Conservation (phyloP, 2,888 invertebrate genomes). For the Pandemis corylana region DNA sequence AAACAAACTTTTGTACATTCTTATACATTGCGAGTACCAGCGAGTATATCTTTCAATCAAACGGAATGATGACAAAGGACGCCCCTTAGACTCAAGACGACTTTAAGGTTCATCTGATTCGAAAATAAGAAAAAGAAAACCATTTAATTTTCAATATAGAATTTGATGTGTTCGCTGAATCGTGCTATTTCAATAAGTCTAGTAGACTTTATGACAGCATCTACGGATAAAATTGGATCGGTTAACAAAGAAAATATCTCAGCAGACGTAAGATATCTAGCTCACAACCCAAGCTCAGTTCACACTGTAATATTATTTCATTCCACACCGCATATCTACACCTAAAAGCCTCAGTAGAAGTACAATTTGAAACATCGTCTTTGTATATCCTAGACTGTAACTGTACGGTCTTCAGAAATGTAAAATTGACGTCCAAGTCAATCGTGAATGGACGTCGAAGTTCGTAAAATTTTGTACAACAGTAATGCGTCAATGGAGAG, state of each 20-base stretch:
- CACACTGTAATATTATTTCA: conserved; percentile 2
- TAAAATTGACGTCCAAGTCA: not conserved
- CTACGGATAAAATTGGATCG: conserved; percentile 5
- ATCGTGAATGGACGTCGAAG: not conserved
- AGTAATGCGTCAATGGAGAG: not conserved
- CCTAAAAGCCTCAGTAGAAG: not conserved
- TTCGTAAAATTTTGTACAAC: not conserved
- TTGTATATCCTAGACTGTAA: not conserved
- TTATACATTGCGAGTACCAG: not conserved
- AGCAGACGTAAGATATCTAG: not conserved
- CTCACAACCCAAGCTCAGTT: not conserved
- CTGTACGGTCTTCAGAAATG: too few relatives aligned
- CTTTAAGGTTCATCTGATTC: not conserved
- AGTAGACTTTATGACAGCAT: conserved; percentile 14
- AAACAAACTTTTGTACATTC: not conserved
- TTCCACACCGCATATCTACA: not conserved
- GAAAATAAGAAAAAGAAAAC: not conserved
- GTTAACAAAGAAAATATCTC: conserved; percentile 22
- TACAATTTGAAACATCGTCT: not conserved
- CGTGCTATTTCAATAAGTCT: conserved; percentile 28
- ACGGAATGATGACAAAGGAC: not conserved
- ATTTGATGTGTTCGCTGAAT: conserved; percentile 8
- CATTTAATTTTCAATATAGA: conserved; percentile 24
- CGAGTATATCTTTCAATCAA: not conserved
- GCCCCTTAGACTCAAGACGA: not conserved